A percentile compares a stretch with the other conserved stretches of the same genome.
These are phyloP conservation scores for Hypotaenidia okinawae DNA, from an alignment of 2,797 vertebrate species.

Conservation along the genomic window DNA sequence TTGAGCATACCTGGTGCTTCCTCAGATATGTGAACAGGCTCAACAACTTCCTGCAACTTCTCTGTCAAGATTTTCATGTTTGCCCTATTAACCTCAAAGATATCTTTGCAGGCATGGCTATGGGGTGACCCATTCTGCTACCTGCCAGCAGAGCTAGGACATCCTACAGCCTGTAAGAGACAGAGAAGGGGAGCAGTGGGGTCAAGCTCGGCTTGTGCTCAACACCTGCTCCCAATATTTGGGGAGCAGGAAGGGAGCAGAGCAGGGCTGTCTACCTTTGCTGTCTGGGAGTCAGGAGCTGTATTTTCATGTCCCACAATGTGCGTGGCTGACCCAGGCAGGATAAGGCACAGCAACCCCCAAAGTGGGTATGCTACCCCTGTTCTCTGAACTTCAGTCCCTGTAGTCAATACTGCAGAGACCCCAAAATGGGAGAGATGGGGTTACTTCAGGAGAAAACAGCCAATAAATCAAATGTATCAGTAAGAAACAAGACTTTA, in stretches of 20 bases:
- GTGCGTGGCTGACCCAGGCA: fast-evolving
- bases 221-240: fast-evolving
- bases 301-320: fast-evolving
- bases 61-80: neutral
- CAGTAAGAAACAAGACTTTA: neutral
- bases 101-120: neutral
- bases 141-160: neutral
- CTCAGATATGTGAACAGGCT: neutral
- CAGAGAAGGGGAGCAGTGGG: neutral
- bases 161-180: neutral
- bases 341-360: neutral
- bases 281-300: neutral
- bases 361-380: fast-evolving
- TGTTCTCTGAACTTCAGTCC: neutral
- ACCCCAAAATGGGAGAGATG: neutral
- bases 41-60: neutral
- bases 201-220: neutral
- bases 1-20: neutral
- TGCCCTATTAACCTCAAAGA: neutral
- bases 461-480: neutral
- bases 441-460: neutral
- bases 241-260: fast-evolving
- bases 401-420: neutral
- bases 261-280: neutral
- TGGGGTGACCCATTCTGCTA: fast-evolving